Conservation (phyloP, 2,113 vertebrate genomes). For the Grallaria varia region DNA sequence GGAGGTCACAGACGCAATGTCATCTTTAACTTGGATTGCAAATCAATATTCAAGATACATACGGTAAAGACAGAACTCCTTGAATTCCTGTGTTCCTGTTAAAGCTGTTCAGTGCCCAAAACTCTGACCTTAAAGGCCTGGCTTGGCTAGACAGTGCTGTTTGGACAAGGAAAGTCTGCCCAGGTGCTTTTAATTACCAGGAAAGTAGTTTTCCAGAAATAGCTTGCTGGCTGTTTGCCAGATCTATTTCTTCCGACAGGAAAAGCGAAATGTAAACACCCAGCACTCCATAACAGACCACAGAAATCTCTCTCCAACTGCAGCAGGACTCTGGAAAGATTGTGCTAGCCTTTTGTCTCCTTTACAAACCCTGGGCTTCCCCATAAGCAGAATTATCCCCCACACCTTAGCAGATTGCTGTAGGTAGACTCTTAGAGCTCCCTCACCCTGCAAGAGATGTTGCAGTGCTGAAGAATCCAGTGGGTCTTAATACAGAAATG, state of each 20-base stretch:
- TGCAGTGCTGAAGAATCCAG: background rate
- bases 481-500: background rate
- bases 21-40: background rate
- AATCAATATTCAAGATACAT: background rate
- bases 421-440: background rate
- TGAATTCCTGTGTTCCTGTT: background rate
- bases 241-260: constrained; percentile 4
- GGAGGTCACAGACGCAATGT: background rate
- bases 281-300: background rate
- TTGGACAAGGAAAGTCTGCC: background rate
- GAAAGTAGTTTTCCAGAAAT: constrained; percentile 18
- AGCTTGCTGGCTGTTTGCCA: background rate
- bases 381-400: background rate
- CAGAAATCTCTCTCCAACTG: background rate
- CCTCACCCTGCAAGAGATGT: background rate
- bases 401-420: background rate
- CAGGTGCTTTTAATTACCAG: constrained; percentile 5
- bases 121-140: background rate
- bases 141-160: background rate
- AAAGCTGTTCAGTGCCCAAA: background rate
- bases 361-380: background rate
- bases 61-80: background rate
- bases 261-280: constrained; percentile 45
- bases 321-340: background rate
- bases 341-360: background rate